Base-by-base conservation (phyloP, 2,797 vertebrate species). In the Anisognathus igniventris region DNA sequence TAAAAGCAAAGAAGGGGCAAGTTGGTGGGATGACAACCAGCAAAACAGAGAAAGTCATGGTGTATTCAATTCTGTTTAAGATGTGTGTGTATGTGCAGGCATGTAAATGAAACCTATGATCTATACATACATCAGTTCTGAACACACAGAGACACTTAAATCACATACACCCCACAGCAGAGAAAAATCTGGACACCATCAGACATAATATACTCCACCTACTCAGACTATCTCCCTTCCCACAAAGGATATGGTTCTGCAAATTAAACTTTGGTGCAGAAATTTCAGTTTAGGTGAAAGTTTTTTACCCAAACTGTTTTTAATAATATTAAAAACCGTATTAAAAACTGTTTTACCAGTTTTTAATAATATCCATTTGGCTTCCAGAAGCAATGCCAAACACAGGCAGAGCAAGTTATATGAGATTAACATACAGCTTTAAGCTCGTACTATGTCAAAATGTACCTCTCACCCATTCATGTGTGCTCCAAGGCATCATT, bases 401-500 rank as follows among this genome's bases (percentile, higher is more conserved):
- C 20, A 31, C 9, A 62, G 31, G 42, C 0, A 71, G 24, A 68
- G 31, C 33, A 77, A 68, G 33, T 28, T 23, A 23, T 2, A 74
- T 1, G 4, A 76, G 10, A 88, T 79, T 35, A 80, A 25, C 35
- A 68, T 2, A 14, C 4, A 77, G 54, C 35, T 89, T 92, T 61
- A 80, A 11, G 5, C 23, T 79, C 1, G 0, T 47, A 28, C 61
- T 62, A 51, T 7, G 1, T 31, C 37, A 86, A 20, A 40, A 71
- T 0, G 0, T 53, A 67, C 13, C 27, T 30, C 28, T 64, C 37
- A 16, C 6, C 15, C 8, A 15, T 31, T 40, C 65, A 58, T 1
- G 2, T 16, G 9, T 14, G 16, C 42, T 89, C 53, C 60, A 2
- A 1, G 66, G 39, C 50, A 68, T 19, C 0, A 0, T 18, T 17